A percentile compares a stretch with the other conserved stretches of the same genome.
phyloP scores from a whole-genome alignment of 2,888 invertebrate species.

The Hemistola chrysoprasaria region DNA sequence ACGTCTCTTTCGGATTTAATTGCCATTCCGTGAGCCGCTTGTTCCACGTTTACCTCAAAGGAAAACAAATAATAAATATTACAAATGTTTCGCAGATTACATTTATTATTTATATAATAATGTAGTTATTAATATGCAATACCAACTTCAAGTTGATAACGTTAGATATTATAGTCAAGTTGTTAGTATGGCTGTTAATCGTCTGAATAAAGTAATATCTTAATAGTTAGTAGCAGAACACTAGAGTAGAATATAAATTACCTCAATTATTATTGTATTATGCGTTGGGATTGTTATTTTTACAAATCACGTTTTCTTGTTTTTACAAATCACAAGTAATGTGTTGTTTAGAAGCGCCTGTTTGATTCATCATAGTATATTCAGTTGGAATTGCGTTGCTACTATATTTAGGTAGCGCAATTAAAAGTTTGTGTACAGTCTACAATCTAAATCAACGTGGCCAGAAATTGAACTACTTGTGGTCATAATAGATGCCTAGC shows the following conservation, averaged over 20 bases:
- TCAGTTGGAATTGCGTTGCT: constrained; percentile 7
- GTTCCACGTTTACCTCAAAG: constrained; percentile 16
- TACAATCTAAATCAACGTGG: too few relatives aligned
- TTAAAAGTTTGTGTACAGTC: too few relatives aligned
- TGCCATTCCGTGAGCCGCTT: constrained; percentile 25
- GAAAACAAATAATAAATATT: constrained; percentile 6
- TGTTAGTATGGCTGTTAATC: constrained; percentile 8
- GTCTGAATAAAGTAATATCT: constrained; percentile 14
- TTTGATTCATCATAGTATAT: constrained; percentile 2
- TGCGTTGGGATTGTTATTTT: too few relatives aligned
- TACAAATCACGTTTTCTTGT: too few relatives aligned
- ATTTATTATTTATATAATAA: constrained; percentile 26
- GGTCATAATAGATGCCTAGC: too few relatives aligned
- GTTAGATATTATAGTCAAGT: constrained; percentile 4
- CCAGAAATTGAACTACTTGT: too few relatives aligned
- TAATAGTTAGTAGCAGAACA: constrained; percentile 9
- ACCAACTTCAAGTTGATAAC: constrained; percentile 7
- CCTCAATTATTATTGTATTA: constrained; percentile 11
- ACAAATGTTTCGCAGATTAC: constrained; percentile 9
- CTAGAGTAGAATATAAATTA: constrained; percentile 18
- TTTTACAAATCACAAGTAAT: not conserved
- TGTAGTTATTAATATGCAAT: constrained; percentile 10
- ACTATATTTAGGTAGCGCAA: constrained; percentile 2
- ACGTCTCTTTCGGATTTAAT: constrained; percentile 40
- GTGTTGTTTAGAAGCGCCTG: constrained; percentile 5